Evolutionary conservation across 2,113 vertebrate species (phyloP), one percentile per base, ranked within the genome.

Genomic region (Tauraco erythrolophus): DNA sequence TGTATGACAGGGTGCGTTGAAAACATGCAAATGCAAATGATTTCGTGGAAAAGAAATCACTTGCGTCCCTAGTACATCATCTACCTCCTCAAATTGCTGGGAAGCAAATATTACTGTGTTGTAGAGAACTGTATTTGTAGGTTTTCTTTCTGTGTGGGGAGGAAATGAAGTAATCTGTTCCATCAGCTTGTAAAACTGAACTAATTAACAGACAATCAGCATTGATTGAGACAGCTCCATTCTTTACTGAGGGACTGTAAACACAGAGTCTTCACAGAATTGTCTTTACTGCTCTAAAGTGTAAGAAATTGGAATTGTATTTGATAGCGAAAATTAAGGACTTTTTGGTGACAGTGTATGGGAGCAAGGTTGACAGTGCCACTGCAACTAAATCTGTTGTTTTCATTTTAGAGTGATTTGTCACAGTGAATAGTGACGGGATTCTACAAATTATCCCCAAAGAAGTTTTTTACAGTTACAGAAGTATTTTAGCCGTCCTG

Each of bases 91-190:
- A 82, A 18, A 75, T 28, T 69, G 61, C 78, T 2, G 3, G 93
- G 82, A 87, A 89, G 84, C 80, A 86, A 57, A 66, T 68, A 79
- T 70, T 35, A 46, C 80, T 92, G 91, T 90, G 76, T 74, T 84
- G 94, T 85, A 95, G 94, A 88, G 92, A 96, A 96, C 95, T 97
- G 92, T 97, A 92, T 98, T 90, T 96, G 97, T 95, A 86, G 96
- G 89, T 93, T 95, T 89, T 86, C 89, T 82, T 93, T 84, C 89
- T 90, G 84, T 53, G 71, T 77, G 94, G 65, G 91, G 80, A 91
- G 97, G 98, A 98, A 97, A 96, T 96, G 98, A 96, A 98, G 98
- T 98, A 98, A 98, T 98, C 98, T 98, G 97, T 98, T 98, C 98
- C 98, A 98, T 99, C 98, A 98, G 98, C 98, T 98, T 98, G 98